Percentiles rank a stretch among this genome's conserved stretches.
phyloP scores from a whole-genome alignment of 2,888 invertebrate species.

The Diarsia brunnea region DNA sequence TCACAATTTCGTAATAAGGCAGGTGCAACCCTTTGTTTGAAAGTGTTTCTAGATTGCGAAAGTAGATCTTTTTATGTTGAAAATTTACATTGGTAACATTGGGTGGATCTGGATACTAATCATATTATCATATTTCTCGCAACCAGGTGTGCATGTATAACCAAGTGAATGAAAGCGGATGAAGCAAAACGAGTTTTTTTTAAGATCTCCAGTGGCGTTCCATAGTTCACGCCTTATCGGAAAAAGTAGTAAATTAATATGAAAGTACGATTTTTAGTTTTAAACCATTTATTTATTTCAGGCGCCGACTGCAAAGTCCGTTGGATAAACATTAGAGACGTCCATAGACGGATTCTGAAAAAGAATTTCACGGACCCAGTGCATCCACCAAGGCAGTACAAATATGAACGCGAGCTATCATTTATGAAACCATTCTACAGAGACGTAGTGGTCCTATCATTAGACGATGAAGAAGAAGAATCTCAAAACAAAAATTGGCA shows the following conservation, averaged over 20 bases:
- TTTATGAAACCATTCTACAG: conserved; percentile 84
- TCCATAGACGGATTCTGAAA: conserved; percentile 82
- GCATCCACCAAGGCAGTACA: conserved; percentile 76
- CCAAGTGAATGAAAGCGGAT: background rate
- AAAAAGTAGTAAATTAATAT: background rate
- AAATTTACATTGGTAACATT: background rate
- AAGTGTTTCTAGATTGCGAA: background rate
- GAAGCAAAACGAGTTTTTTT: background rate
- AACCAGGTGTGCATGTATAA: background rate
- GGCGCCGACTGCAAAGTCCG: conserved; percentile 86
- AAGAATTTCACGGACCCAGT: conserved; percentile 70
- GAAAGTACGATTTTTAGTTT: background rate
- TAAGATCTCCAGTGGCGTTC: background rate
- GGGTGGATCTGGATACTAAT: background rate
- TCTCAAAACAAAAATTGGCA: conserved; percentile 49
- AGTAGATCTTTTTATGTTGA: background rate
- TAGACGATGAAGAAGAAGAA: conserved; percentile 67
- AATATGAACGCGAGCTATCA: conserved; percentile 81
- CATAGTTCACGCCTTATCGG: background rate
- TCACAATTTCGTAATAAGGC: background rate
- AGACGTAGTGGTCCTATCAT: conserved; percentile 73
- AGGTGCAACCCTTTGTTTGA: background rate
- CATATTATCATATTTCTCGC: background rate
- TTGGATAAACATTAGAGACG: conserved; percentile 88
- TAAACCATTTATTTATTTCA: conserved; percentile 65